Evolutionary conservation across 1,140 invertebrate species (phyloP).

Genomic region (Teleopsis dalmanni): DNA sequence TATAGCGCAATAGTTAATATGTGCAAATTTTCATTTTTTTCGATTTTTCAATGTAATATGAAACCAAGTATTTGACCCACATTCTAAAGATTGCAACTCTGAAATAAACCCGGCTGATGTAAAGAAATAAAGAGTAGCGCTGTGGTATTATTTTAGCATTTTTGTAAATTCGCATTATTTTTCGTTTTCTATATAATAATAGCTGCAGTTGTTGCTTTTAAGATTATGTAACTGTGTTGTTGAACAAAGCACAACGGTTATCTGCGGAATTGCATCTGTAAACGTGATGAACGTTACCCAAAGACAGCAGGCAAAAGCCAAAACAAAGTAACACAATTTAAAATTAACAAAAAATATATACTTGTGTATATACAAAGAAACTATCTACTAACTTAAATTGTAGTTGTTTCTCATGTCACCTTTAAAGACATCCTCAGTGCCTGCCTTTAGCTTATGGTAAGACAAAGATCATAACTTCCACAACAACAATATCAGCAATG

Average conservation of each 20-base stretch:
- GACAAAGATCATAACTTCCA: not conserved
- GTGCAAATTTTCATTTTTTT: too few species aligned
- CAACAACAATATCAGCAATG: too few species aligned
- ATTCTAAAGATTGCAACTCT: too few species aligned
- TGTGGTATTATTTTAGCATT: too few species aligned
- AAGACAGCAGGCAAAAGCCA: not conserved
- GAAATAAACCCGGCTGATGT: too few species aligned
- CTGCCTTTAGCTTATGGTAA: not conserved
- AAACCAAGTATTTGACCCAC: too few species aligned
- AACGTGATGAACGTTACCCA: conserved; percentile 10
- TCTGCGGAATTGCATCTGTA: conserved; percentile 7
- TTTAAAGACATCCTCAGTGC: not conserved
- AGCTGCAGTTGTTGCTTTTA: too few species aligned
- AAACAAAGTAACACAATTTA: not conserved
- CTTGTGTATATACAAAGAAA: not conserved
- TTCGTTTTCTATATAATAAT: too few species aligned
- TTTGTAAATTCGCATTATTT: too few species aligned
- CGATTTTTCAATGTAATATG: too few species aligned
- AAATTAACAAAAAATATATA: not conserved
- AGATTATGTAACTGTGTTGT: conserved; percentile 6
- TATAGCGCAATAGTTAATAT: too few species aligned
- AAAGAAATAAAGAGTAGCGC: too few species aligned
- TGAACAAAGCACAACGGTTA: not conserved
- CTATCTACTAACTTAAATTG: not conserved
- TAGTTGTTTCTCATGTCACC: not conserved